Conservation (phyloP, 2,888 invertebrate species). For the Amphimallon solstitiale region DNA sequence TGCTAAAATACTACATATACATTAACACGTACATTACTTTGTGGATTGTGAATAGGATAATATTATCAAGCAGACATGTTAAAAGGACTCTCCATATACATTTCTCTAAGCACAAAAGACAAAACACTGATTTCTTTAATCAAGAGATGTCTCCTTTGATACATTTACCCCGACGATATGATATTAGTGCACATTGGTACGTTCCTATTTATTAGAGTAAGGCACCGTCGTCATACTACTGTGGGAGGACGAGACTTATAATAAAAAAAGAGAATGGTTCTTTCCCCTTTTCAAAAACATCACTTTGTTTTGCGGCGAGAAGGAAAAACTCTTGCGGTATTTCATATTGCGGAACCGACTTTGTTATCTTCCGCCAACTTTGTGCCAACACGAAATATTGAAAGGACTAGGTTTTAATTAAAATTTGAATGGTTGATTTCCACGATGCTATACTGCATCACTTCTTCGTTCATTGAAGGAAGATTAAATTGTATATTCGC, state of each 20-base stretch:
- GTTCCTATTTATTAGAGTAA: constrained; percentile 23
- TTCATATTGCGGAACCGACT: constrained; percentile 24
- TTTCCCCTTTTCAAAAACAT: constrained; percentile 4
- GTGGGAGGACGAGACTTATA: background rate
- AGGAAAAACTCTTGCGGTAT: constrained; percentile 12
- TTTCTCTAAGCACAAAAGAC: background rate
- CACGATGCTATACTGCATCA: background rate
- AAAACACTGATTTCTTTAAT: constrained; percentile 13
- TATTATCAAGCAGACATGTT: no score
- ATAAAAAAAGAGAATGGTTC: constrained; percentile 3
- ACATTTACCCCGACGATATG: background rate
- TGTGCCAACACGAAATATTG: constrained; percentile 23
- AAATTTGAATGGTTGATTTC: constrained; percentile 33
- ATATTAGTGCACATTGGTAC: constrained; percentile 16
- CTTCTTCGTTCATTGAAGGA: background rate
- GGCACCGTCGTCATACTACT: background rate
- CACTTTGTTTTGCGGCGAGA: constrained; percentile 26
- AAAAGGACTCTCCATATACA: no score
- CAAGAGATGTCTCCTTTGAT: constrained; percentile 4
- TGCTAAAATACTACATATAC: no score
- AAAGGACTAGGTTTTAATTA: constrained; percentile 33
- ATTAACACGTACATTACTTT: no score
- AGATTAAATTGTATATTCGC: constrained; percentile 12
- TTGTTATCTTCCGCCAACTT: constrained; percentile 32
- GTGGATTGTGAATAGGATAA: no score